phyloP scores from a whole-genome alignment of 2,113 vertebrate species.

The Elgaria multicarinata region DNA sequence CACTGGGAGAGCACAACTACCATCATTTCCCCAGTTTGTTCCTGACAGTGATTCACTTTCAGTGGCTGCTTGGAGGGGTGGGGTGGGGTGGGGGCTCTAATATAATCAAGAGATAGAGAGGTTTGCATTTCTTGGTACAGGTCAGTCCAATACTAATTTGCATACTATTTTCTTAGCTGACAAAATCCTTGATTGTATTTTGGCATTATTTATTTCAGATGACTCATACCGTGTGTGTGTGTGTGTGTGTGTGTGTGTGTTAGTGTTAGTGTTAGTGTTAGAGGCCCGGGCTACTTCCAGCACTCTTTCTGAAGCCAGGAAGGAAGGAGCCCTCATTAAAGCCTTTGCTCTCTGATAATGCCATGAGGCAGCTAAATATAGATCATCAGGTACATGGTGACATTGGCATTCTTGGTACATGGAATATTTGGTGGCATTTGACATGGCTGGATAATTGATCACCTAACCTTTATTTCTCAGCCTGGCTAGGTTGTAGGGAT shows the following conservation, averaged over 20 bases:
- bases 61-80: background rate
- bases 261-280: no score
- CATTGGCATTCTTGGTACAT: background rate
- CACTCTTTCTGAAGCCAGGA: background rate
- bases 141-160: no score
- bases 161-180: no score
- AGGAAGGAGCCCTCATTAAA: background rate
- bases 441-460: no score
- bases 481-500: background rate
- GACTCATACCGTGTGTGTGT: no score
- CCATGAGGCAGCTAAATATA: background rate
- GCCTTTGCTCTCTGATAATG: background rate
- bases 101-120: background rate
- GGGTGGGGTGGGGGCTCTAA: background rate
- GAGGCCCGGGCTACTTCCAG: no score
- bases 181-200: no score
- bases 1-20: background rate
- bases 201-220: no score
- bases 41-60: background rate
- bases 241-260: no score
- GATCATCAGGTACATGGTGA: no score
- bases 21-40: background rate
- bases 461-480: background rate
- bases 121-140: background rate
- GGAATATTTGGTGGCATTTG: background rate